These are phyloP conservation scores for Melitaea athalia DNA, from an alignment of 2,888 invertebrate species.

Conservation along the genomic window DNA sequence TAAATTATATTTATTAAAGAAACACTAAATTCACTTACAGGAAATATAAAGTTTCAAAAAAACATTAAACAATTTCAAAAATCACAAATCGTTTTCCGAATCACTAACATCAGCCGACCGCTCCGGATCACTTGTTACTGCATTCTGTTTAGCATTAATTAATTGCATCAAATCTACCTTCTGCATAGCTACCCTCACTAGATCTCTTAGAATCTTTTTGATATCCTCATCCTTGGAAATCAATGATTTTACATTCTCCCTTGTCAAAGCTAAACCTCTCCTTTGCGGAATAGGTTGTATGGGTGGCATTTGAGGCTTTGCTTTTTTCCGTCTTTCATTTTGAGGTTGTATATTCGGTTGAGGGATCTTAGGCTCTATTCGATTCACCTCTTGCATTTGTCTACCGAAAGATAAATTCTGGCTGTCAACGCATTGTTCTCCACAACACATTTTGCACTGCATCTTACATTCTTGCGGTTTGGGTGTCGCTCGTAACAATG, in stretches of 20 bases:
- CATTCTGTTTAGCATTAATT: slow-evolving; percentile 47
- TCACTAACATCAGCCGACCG: slow-evolving; percentile 14
- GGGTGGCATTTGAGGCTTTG: slow-evolving; percentile 35
- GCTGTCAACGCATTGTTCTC: slow-evolving; percentile 54
- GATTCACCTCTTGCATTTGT: slow-evolving; percentile 42
- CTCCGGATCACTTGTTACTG: neutral
- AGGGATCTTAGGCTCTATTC: slow-evolving; percentile 8
- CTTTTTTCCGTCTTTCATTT: slow-evolving; percentile 52
- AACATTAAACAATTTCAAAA: neutral
- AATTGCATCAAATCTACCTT: slow-evolving; percentile 67
- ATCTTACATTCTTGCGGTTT: slow-evolving; percentile 50
- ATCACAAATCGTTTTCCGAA: slow-evolving; percentile 38
- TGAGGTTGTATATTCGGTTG: slow-evolving; percentile 41
- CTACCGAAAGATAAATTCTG: slow-evolving; percentile 39
- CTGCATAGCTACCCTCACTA: slow-evolving; percentile 74
- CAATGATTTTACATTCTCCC: slow-evolving; percentile 64
- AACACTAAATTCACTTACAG: too few species aligned
- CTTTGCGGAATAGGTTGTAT: slow-evolving; percentile 49
- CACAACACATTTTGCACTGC: slow-evolving; percentile 70
- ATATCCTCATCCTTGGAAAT: slow-evolving; percentile 71
- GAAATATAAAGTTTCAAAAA: neutral
- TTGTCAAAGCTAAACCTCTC: slow-evolving; percentile 59
- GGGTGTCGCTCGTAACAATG: slow-evolving; percentile 7
- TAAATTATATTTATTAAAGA: too few species aligned
- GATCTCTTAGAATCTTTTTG: slow-evolving; percentile 70